Base-by-base conservation (phyloP, 2,797 vertebrate species). In the Gambusia yucatana region DNA sequence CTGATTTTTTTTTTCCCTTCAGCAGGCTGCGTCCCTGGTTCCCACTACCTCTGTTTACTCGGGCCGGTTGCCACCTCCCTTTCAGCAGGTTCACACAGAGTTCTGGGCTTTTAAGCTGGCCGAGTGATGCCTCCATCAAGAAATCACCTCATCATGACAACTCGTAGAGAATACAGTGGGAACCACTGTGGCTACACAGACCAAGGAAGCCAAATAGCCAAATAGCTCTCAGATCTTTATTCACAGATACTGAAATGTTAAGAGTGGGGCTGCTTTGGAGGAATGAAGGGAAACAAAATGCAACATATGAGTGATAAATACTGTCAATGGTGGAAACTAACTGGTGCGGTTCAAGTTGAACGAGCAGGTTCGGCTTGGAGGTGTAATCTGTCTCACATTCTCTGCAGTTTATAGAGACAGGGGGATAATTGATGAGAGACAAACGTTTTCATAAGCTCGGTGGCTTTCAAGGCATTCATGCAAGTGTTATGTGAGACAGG, bases 21-120 rank as follows among this genome's bases (percentile, higher is more conserved):
- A 85, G 83, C 87, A 87, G 85, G 65, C 91, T 83, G 85, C 72
- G 72, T 92, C 87, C 89, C 85, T 75, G 75, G 79, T 83, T 90
- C 79, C 82, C 81, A 79, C 73, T 85, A 69, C 28, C 75, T 48
- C 74, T 43, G 90, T 94, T 95, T 92, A 91, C 86, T 85, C 88
- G 82, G 91, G 92, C 91, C 3, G 30, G 76, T 73, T 59, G 84
- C 92, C 90, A 92, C 89, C 89, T 77, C 80, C 78, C 84, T 91
- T 93, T 93, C 88, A 89, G 87, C 91, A 92, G 90, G 91, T 92
- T 94, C 91, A 92, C 83, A 52, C 65, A 72, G 82, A 94, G 89
- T 90, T 92, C 90, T 88, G 83, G 77, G 83, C 87, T 87, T 92
- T 93, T 76, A 78, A 78, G 63, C 86, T 82, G 82, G 78, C 83